Percentiles rank a stretch among this genome's conserved stretches.
These are phyloP conservation scores for Apotomis capreana DNA, from an alignment of 2,888 invertebrate species.

Conservation along the genomic window DNA sequence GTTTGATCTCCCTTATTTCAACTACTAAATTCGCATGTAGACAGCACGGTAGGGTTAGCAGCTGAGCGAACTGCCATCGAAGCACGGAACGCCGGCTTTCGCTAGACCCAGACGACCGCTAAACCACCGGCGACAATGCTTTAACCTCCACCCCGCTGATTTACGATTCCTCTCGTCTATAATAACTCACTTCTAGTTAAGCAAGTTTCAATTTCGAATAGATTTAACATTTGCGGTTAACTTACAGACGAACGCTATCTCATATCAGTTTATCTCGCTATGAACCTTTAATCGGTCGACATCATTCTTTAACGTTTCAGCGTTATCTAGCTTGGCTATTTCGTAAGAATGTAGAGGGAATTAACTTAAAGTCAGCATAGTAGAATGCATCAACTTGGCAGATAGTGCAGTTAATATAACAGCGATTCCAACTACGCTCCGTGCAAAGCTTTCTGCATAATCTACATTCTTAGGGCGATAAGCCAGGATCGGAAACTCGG, in stretches of 20 bases:
- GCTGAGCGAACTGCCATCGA: slow-evolving; percentile 56
- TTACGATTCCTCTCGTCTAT: slow-evolving; percentile 19
- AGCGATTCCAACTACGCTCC: slow-evolving; percentile 27
- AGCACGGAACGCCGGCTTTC: slow-evolving; percentile 34
- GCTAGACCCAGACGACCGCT: slow-evolving; percentile 46
- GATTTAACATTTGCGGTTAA: neutral
- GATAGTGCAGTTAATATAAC: slow-evolving; percentile 18
- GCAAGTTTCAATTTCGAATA: neutral
- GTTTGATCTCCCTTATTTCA: too few species aligned
- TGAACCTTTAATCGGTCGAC: slow-evolving; percentile 24
- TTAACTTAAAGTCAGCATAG: slow-evolving; percentile 35
- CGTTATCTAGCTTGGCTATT: slow-evolving; percentile 45
- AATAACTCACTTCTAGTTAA: neutral
- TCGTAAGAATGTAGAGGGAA: slow-evolving; percentile 50
- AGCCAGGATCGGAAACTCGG: slow-evolving; percentile 37
- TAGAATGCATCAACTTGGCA: slow-evolving; percentile 13
- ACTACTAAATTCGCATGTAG: slow-evolving; percentile 13
- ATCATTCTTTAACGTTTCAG: slow-evolving; percentile 41
- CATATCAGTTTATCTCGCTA: slow-evolving; percentile 22
- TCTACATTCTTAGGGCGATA: slow-evolving; percentile 45
- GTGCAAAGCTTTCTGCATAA: slow-evolving; percentile 39
- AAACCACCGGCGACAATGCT: slow-evolving; percentile 40
- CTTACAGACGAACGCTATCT: slow-evolving; percentile 14
- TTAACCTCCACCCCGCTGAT: slow-evolving; percentile 21
- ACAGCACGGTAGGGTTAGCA: slow-evolving; percentile 73